These are phyloP conservation scores for Crenuchus spilurus DNA, from an alignment of 2,797 vertebrate species.

Conservation along the genomic window DNA sequence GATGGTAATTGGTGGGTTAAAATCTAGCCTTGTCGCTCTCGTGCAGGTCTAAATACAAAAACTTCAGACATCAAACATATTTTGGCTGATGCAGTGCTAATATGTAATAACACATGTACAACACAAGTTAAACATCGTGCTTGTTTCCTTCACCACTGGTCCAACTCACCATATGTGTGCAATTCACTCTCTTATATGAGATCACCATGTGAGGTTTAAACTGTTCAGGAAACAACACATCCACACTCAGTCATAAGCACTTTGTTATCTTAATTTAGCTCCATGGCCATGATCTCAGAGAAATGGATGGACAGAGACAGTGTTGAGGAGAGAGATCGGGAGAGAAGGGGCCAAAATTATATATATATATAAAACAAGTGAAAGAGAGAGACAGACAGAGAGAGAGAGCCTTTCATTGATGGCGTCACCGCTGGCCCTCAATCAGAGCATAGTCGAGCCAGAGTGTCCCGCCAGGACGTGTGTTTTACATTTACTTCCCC, in stretches of 20 bases:
- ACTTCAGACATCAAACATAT: too few relatives aligned
- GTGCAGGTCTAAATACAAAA: too few relatives aligned
- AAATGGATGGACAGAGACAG: not conserved
- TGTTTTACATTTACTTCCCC: slow-evolving; percentile 55
- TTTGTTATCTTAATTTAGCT: slow-evolving; percentile 8
- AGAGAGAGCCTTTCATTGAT: slow-evolving; percentile 16
- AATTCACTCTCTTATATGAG: slow-evolving; percentile 29
- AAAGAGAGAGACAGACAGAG: not conserved
- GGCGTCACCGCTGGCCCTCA: slow-evolving; percentile 40
- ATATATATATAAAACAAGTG: not conserved
- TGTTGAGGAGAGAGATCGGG: too few relatives aligned
- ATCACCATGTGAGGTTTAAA: slow-evolving; percentile 1
- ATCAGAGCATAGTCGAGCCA: slow-evolving; percentile 41
- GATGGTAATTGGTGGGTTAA: too few relatives aligned
- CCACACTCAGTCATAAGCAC: not conserved
- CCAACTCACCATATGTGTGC: slow-evolving; percentile 39
- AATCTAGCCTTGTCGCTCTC: too few relatives aligned
- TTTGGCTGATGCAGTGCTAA: slow-evolving; percentile 23
- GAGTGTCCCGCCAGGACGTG: slow-evolving; percentile 52
- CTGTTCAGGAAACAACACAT: slow-evolving; percentile 10
- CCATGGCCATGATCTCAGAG: slow-evolving; percentile 15
- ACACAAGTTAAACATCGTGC: slow-evolving; percentile 7
- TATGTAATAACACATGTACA: slow-evolving; percentile 26
- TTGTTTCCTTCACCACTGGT: not conserved
- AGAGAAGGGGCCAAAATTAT: not conserved